phyloP scores from a whole-genome alignment of 2,888 invertebrate genomes.

The Ochlodes sylvanus region DNA sequence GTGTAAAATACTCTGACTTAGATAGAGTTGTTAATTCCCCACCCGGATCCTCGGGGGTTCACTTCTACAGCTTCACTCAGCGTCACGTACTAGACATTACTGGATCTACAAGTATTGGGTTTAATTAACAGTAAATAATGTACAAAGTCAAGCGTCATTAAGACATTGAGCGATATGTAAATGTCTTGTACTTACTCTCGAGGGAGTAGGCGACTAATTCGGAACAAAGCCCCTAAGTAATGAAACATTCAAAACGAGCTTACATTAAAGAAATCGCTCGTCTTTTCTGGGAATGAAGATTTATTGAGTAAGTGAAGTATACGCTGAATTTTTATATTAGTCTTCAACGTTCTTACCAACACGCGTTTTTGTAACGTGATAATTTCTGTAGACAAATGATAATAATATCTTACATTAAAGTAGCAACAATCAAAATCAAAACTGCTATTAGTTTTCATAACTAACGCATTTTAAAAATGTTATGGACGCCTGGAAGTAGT shows the following conservation, averaged over 20 bases:
- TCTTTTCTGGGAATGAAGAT: conserved; percentile 13
- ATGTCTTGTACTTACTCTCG: background rate
- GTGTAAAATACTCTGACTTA: no score
- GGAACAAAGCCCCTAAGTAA: conserved; percentile 10
- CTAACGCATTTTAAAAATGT: no score
- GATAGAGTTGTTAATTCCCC: background rate
- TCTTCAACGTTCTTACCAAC: no score
- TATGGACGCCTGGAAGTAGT: no score
- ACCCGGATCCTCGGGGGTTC: background rate
- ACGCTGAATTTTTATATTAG: background rate
- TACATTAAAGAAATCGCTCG: conserved; percentile 14
- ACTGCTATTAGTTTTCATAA: no score
- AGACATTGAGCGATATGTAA: conserved; percentile 7
- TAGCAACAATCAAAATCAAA: no score
- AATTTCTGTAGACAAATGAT: no score
- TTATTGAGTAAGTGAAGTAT: background rate
- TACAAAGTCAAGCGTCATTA: conserved; percentile 7
- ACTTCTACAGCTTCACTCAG: background rate
- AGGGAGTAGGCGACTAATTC: conserved; percentile 9
- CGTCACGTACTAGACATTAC: background rate
- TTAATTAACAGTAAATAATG: conserved; percentile 14
- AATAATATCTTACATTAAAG: no score
- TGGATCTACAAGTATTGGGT: background rate
- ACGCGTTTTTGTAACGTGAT: no score
- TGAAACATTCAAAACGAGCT: conserved; percentile 9